Percentiles rank a stretch among this genome's conserved stretches.
Evolutionary conservation across 2,797 vertebrate species (phyloP).

Genomic region (Selene dorsalis): DNA sequence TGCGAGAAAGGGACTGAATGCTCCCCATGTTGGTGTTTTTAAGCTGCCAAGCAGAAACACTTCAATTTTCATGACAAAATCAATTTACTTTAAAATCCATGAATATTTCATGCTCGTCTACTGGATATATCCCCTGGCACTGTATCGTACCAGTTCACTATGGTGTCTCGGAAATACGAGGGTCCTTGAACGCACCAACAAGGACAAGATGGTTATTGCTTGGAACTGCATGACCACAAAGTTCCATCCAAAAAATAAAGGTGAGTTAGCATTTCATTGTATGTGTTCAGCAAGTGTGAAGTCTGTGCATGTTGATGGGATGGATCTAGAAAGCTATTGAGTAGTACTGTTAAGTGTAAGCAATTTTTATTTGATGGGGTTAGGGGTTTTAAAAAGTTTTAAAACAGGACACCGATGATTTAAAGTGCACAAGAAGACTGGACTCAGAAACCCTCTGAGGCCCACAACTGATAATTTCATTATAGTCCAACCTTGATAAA

Average conservation of each 20-base stretch:
- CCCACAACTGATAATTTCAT: background rate
- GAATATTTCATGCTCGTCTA: background rate
- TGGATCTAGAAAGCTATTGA: background rate
- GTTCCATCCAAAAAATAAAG: background rate
- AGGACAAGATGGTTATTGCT: background rate
- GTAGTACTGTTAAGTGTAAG: background rate
- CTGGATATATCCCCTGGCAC: background rate
- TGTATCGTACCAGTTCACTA: background rate
- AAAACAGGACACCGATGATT: background rate
- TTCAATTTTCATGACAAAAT: background rate
- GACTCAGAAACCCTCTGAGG: background rate
- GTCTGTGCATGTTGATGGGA: too few species aligned
- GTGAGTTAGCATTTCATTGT: background rate
- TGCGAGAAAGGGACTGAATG: background rate
- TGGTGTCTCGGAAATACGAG: background rate
- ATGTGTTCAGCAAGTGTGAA: background rate
- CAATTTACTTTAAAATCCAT: background rate
- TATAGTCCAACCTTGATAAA: background rate
- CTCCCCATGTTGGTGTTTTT: background rate
- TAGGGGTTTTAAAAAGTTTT: background rate
- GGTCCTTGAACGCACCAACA: background rate
- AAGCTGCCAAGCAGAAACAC: background rate
- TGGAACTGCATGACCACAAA: background rate
- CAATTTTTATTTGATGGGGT: background rate
- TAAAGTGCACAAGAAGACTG: background rate